Conservation (phyloP, 2,113 vertebrate species). For the Cyprinus carpio region DNA sequence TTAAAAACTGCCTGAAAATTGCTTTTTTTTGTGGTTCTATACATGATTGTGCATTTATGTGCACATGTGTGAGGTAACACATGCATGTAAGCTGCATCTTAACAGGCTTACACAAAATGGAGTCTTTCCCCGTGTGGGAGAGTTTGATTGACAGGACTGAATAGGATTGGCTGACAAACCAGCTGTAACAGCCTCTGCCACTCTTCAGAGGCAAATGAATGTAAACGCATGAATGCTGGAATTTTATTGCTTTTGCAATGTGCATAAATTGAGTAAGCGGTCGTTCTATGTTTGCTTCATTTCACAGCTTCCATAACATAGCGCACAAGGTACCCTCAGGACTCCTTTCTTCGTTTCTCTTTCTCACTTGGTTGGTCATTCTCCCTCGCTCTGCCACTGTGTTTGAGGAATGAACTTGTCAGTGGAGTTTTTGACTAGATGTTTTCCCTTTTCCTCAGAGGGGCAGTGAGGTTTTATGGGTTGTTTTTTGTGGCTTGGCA, state of each 20-base stretch:
- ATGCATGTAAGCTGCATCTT: background rate
- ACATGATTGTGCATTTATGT: constrained; percentile 43
- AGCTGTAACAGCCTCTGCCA: constrained; percentile 42
- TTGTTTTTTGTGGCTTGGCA: constrained; percentile 43
- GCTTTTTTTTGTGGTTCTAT: background rate
- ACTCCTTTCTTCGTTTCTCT: background rate
- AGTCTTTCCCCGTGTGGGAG: constrained; percentile 30
- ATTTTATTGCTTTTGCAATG: constrained; percentile 47
- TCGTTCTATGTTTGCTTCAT: constrained; percentile 33
- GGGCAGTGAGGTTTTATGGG: constrained; percentile 46
- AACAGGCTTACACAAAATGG: constrained; percentile 48
- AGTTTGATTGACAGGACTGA: constrained; percentile 52
- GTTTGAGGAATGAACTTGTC: constrained; percentile 42
- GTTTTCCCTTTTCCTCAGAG: constrained; percentile 34
- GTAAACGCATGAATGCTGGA: constrained; percentile 43
- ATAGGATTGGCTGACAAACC: constrained; percentile 42
- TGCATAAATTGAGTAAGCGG: constrained; percentile 11
- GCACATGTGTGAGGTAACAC: constrained; percentile 12
- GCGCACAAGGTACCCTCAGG: constrained; percentile 19
- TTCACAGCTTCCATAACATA: constrained; percentile 30
- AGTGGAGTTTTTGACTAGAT: constrained; percentile 38
- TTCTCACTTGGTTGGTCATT: constrained; percentile 35
- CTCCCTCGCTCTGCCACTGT: constrained; percentile 15
- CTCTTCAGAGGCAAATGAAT: constrained; percentile 44
- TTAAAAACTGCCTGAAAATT: background rate